Percentiles rank a stretch among this genome's conserved stretches.
These are phyloP conservation scores for Pseudotriccus pelzelni DNA, from an alignment of 2,797 vertebrate species.

Conservation along the genomic window DNA sequence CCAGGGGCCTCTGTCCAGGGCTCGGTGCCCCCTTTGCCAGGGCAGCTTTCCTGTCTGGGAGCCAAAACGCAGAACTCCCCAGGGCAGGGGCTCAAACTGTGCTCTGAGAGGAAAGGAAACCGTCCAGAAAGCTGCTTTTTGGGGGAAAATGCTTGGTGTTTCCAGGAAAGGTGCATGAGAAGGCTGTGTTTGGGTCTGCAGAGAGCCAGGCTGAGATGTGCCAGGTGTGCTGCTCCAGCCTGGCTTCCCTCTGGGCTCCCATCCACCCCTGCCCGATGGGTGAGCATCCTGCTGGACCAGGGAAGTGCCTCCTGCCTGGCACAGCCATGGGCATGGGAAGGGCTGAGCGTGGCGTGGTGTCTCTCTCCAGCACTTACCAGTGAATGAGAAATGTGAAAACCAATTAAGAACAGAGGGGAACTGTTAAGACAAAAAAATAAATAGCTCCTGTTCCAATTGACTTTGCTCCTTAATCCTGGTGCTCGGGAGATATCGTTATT, in stretches of 20 bases:
- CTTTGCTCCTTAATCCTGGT: conserved; percentile 36
- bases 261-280: rapidly evolving
- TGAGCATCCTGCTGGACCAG: not conserved
- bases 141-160: rapidly evolving
- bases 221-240: not conserved
- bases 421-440: not conserved
- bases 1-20: not conserved
- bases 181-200: not conserved
- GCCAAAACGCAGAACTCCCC: not conserved
- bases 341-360: rapidly evolving
- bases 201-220: rapidly evolving
- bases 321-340: rapidly evolving
- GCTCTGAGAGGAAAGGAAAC: not conserved
- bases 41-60: not conserved
- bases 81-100: not conserved
- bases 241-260: not conserved
- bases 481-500: conserved; percentile 59
- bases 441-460: conserved; percentile 9
- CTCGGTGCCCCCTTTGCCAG: not conserved
- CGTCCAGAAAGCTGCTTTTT: not conserved
- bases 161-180: rapidly evolving
- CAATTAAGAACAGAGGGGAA: not conserved
- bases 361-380: not conserved
- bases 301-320: not conserved
- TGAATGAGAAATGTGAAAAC: not conserved